Evolutionary conservation across 2,888 invertebrate species (phyloP), one percentile per base, ranked within the genome.

Genomic region (Horisme vitalbata): DNA sequence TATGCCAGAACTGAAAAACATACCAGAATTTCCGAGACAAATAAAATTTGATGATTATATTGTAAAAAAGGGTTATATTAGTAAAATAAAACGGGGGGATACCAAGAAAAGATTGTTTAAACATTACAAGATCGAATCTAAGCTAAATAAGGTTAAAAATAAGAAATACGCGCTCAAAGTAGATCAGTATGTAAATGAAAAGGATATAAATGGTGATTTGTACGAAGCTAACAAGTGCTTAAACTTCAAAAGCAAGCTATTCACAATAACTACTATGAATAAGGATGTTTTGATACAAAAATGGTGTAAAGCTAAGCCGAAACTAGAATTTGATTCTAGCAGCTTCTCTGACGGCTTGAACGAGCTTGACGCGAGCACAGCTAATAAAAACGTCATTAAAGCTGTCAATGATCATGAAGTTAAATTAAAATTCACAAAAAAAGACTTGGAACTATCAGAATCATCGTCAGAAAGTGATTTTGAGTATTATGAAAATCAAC

Each of bases 1-100:
- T 0, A 90, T 90, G 90, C 90, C 90, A 0, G 77, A 83, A 7
- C 43, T 83, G 1, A 80, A 80, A 55, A 59, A 70, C 10, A 41
- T 85, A 7, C 90, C 90, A 0, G 88, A 90, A 32, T 90, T 90
- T 28, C 88, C 89, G 0, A 71, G 88, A 27, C 90, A 90, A 45
- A 89, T 88, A 5, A 56, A 72, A 27, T 59, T 72, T 1, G 79
- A 81, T 9, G 83, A 82, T 1, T 75, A 61, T 3, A 20, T 65
- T 0, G 77, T 77, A 0, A 64, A 55, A 24, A 81, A 71, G 59
- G 87, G 88, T 15, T 81, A 63, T 41, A 77, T 87, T 13, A 59
- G 47, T 1, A 89, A 88, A 71, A 37, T 83, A 11, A 62, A 50
- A 27, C 68, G 38, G 14, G 53, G 38, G 2, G 7, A 12, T 1